Conservation (phyloP, 2,797 vertebrate genomes). For the Chloroceryle inda region DNA sequence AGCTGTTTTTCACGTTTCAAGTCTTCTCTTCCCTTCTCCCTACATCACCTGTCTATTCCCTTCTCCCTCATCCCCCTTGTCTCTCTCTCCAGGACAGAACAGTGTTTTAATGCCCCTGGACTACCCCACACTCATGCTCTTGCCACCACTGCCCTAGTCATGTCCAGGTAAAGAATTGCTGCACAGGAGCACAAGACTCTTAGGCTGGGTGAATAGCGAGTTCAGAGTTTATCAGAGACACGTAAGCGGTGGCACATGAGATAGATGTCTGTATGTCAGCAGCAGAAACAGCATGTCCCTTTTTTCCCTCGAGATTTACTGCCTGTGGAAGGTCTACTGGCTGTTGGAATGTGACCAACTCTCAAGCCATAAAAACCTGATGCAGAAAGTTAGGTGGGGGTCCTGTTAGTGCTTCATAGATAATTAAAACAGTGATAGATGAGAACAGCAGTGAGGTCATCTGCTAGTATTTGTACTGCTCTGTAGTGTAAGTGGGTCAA, state of each 20-base stretch:
- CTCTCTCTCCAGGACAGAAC: no score
- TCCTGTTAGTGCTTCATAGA: background rate
- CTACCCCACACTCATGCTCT: accelerated
- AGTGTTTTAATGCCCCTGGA: background rate
- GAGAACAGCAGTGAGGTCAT: background rate
- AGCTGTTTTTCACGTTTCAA: background rate
- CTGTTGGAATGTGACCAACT: background rate
- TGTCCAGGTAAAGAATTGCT: background rate
- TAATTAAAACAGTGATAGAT: background rate
- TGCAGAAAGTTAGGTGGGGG: background rate
- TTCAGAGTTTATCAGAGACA: accelerated
- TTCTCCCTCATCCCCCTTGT: background rate
- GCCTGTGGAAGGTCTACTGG: accelerated
- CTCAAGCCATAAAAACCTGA: background rate
- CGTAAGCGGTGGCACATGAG: accelerated
- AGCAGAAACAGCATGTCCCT: background rate
- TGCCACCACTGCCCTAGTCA: background rate
- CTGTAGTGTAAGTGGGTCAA: background rate
- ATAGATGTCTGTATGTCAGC: accelerated
- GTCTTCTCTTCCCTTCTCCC: background rate
- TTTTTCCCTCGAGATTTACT: background rate
- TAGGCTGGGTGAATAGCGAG: accelerated
- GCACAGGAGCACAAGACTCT: background rate
- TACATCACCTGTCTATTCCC: no score
- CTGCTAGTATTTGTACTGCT: background rate